Evolutionary conservation across 2,797 vertebrate species (phyloP).

Genomic region (Peromyscus nudipes): DNA sequence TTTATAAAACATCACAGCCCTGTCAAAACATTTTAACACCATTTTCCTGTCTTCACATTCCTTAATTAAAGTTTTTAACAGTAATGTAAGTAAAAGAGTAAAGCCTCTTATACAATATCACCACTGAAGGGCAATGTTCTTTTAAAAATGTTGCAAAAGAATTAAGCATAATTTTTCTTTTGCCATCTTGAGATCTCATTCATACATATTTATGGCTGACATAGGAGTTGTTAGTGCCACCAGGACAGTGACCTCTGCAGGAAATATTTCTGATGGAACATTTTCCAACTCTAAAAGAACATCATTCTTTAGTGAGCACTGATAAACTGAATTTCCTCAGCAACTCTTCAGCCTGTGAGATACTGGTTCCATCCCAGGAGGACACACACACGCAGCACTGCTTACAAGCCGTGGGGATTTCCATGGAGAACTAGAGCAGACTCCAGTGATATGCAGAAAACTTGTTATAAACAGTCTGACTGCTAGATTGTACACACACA

Average conservation of each 20-base stretch:
- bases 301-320: too few species aligned
- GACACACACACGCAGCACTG: too few species aligned
- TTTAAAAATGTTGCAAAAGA: neutral
- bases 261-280: neutral
- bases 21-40: constrained; percentile 39
- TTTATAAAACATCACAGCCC: constrained; percentile 27
- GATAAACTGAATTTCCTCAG: neutral
- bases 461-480: neutral
- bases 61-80: constrained; percentile 12
- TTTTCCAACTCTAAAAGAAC: neutral
- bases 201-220: neutral
- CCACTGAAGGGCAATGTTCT: neutral
- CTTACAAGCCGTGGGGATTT: neutral
- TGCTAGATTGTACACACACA: neutral
- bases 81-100: neutral
- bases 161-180: neutral
- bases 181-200: neutral
- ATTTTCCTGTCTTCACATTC: neutral
- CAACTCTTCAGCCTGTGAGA: neutral
- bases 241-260: neutral
- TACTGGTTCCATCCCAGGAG: rapidly evolving
- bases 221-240: neutral
- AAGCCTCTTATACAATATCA: neutral
- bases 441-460: neutral
- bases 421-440: too few species aligned